phyloP scores from a whole-genome alignment of 2,797 vertebrate genomes.

The Gephyroberyx darwinii region DNA sequence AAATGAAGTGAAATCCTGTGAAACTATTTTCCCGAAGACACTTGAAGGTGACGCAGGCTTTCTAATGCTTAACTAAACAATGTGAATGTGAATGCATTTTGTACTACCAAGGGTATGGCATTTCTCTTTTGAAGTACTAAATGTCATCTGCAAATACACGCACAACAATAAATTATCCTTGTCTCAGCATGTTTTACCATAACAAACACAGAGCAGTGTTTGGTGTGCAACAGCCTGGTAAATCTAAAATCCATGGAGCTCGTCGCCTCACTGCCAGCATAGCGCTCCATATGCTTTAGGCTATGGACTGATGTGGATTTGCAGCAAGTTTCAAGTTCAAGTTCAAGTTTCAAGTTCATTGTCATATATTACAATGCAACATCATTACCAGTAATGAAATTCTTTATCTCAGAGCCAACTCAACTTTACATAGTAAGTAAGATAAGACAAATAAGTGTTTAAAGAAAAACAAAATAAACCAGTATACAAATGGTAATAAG shows the following conservation, averaged over 20 bases:
- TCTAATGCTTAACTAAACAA: slow-evolving; percentile 3
- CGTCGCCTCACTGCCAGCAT: neutral
- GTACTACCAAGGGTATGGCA: neutral
- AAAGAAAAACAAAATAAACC: too few species aligned
- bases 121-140: neutral
- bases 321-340: too few species aligned
- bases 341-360: too few species aligned
- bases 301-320: neutral
- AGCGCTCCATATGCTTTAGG: slow-evolving; percentile 1
- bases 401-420: too few species aligned
- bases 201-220: slow-evolving; percentile 1
- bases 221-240: slow-evolving; percentile 6
- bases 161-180: neutral
- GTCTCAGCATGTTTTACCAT: neutral
- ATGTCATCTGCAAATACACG: slow-evolving; percentile 10
- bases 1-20: neutral
- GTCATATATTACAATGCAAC: too few species aligned
- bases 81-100: neutral
- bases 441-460: too few species aligned
- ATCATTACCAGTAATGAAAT: too few species aligned
- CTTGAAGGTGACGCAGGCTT: neutral
- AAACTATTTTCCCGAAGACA: too few species aligned
- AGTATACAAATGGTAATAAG: too few species aligned
- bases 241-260: slow-evolving; percentile 6
- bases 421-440: too few species aligned